Percentiles rank a stretch among this genome's conserved stretches.
Conservation (phyloP, 2,113 vertebrate species). For the Paradoxurus hermaphroditus region DNA sequence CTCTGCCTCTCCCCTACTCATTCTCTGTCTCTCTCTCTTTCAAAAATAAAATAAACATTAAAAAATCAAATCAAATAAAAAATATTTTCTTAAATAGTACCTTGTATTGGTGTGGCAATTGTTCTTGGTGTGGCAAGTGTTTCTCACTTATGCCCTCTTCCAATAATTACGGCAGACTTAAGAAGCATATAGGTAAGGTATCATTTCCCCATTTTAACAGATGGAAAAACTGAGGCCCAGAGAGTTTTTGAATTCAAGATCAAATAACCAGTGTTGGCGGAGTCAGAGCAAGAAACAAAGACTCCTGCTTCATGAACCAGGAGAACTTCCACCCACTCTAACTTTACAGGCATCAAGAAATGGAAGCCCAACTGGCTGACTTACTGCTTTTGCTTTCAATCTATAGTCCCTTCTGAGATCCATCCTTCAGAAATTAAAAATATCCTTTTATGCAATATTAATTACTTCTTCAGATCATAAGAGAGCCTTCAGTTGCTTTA, state of each 20-base stretch:
- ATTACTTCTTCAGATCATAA: conserved; percentile 52
- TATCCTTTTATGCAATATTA: conserved; percentile 40
- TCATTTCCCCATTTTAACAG: conserved; percentile 17
- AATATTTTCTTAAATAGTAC: conserved; percentile 5
- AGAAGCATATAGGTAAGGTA: background rate
- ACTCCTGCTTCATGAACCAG: background rate
- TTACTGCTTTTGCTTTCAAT: conserved; percentile 13
- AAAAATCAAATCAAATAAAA: too few relatives aligned
- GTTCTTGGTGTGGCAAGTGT: background rate
- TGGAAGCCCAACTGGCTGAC: background rate
- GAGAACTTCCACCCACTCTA: background rate
- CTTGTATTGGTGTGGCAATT: background rate
- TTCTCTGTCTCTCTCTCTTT: too few relatives aligned
- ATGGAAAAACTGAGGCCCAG: background rate
- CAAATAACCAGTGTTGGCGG: conserved; percentile 8
- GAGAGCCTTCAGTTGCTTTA: background rate
- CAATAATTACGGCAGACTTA: background rate
- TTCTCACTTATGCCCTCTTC: background rate
- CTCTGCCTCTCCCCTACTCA: too few relatives aligned
- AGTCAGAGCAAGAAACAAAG: background rate
- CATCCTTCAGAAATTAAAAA: conserved; percentile 13
- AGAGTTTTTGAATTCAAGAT: conserved; percentile 24
- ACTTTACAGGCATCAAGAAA: conserved; percentile 10
- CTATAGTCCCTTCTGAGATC: background rate
- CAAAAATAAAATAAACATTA: too few relatives aligned